Evolutionary conservation across 92 coral and sea anemone genomes (phyloP).

Genomic region (Isaurus tuberculatus): DNA sequence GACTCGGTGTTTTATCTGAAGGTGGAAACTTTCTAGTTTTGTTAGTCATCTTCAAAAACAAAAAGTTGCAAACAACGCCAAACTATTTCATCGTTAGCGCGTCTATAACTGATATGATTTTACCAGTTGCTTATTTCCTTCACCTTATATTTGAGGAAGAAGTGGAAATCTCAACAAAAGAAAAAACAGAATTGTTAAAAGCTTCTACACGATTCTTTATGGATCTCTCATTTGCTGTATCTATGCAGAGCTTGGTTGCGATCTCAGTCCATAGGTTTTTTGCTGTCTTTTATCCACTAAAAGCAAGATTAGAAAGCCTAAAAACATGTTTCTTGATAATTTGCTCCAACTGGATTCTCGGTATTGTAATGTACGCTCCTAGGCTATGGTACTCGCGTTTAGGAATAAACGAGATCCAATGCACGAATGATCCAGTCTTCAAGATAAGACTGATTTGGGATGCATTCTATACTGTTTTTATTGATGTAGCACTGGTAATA

Average conservation of each 20-base stretch:
- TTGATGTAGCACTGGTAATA: not conserved
- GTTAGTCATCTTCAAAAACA: not conserved
- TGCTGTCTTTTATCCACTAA: conserved; percentile 24
- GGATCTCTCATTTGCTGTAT: not conserved
- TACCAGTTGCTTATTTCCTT: not conserved
- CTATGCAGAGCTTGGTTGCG: conserved; percentile 17
- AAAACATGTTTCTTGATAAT: not conserved
- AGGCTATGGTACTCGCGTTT: not conserved
- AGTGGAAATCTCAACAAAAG: not conserved
- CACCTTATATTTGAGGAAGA: not conserved
- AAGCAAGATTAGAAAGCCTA: conserved; percentile 12
- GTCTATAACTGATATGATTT: not conserved
- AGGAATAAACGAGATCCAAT: not conserved
- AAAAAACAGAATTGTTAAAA: not conserved
- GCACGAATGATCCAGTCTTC: not conserved
- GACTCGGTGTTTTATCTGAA: not conserved
- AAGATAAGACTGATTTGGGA: not conserved
- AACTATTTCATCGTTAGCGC: conserved; percentile 9
- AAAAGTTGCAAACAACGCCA: not conserved
- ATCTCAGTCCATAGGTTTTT: conserved; percentile 23
- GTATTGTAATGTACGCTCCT: not conserved
- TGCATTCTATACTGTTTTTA: not conserved
- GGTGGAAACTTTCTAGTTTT: not conserved
- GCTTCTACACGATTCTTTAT: not conserved
- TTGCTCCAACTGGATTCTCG: conserved; percentile 11